Conservation (phyloP, 2,888 invertebrate species). For the Xylota sylvarum region DNA sequence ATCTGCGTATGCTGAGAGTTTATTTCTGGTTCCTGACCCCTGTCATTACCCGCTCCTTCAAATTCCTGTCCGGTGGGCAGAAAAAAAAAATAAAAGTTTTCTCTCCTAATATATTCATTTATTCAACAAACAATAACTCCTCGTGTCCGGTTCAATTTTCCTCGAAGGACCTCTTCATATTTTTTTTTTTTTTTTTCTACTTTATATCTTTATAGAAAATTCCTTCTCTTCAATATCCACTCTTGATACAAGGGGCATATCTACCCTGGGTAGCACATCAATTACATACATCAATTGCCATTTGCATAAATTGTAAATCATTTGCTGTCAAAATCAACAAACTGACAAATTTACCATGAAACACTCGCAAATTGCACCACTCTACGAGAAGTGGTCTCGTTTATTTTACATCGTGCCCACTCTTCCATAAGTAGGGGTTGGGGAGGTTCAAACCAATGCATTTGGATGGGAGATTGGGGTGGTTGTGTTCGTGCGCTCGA, state of each 20-base stretch:
- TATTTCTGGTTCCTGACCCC: neutral
- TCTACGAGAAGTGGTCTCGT: conserved; percentile 30
- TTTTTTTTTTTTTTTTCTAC: neutral
- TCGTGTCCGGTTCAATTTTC: conserved; percentile 31
- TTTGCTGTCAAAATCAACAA: conserved; percentile 65
- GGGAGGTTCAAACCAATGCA: neutral
- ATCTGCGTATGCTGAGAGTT: conserved; percentile 15
- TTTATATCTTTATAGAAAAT: neutral
- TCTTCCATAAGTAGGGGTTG: neutral
- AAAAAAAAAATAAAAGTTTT: neutral
- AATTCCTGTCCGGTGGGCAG: neutral
- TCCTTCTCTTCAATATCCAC: neutral
- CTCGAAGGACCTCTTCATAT: neutral
- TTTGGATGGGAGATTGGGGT: neutral
- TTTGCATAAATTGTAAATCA: conserved; percentile 64
- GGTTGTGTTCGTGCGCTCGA: conserved; percentile 26
- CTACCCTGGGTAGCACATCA: conserved; percentile 13
- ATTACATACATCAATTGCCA: conserved; percentile 51
- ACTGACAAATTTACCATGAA: conserved; percentile 55
- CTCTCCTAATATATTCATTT: conserved; percentile 43
- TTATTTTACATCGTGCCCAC: neutral
- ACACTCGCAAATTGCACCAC: conserved; percentile 50
- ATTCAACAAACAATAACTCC: conserved; percentile 45
- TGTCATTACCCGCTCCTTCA: neutral
- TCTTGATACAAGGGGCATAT: neutral